A percentile compares a stretch with the other conserved stretches of the same genome.
phyloP scores from a whole-genome alignment of 2,797 vertebrate species.

The Gadopsis bispinosus region DNA sequence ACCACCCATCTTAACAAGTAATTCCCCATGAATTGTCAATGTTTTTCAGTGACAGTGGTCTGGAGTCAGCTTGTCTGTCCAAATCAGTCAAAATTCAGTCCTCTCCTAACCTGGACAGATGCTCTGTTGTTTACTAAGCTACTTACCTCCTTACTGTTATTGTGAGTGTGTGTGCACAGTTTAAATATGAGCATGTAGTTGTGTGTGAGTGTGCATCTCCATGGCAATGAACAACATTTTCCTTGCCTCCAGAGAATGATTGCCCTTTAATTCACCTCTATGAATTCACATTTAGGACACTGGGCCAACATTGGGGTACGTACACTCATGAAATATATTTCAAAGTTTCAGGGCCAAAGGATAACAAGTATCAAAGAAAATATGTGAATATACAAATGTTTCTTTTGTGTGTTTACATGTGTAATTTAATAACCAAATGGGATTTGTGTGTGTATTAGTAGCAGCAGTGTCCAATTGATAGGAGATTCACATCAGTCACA shows the following conservation, averaged over 20 bases:
- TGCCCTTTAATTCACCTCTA: slow-evolving; percentile 38
- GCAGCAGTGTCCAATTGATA: slow-evolving; percentile 19
- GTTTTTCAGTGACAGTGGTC: slow-evolving; percentile 15
- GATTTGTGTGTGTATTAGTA: slow-evolving; percentile 1
- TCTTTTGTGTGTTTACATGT: slow-evolving; percentile 21
- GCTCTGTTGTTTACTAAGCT: slow-evolving; percentile 49
- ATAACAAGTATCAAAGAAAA: not conserved
- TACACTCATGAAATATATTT: slow-evolving; percentile 32
- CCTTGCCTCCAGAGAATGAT: slow-evolving; percentile 34
- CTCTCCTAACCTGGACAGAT: slow-evolving; percentile 42
- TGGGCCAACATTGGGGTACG: slow-evolving; percentile 25
- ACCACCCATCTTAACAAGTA: not conserved
- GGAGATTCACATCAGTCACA: slow-evolving; percentile 28
- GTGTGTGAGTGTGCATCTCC: slow-evolving; percentile 24
- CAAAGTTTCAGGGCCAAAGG: not conserved
- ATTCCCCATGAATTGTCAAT: not conserved
- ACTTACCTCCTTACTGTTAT: slow-evolving; percentile 35
- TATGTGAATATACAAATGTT: not conserved
- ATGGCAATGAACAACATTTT: slow-evolving; percentile 54
- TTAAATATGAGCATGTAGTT: not conserved
- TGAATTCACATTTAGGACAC: slow-evolving; percentile 59
- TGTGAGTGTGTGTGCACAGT: not conserved
- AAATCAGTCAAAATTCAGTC: slow-evolving; percentile 19
- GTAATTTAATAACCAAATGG: slow-evolving; percentile 27
- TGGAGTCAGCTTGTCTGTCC: not conserved